Percentiles rank a stretch among this genome's conserved stretches.
These are phyloP conservation scores for Harlomillsia oculata DNA, from an alignment of 1,140 invertebrate species.

Conservation along the genomic window DNA sequence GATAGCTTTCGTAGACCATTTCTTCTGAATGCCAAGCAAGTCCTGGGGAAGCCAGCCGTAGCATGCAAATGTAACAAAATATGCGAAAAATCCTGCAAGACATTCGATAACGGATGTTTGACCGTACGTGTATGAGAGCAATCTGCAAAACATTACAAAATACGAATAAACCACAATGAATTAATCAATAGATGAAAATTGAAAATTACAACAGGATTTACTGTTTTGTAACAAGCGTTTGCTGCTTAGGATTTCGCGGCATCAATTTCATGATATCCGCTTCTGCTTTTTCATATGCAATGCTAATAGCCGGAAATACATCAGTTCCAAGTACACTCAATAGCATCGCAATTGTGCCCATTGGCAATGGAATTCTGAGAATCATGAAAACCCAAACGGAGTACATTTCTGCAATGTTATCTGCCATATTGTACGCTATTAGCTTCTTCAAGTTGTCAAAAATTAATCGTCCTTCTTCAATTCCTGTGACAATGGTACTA, in stretches of 20 bases:
- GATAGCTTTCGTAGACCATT: slow-evolving; percentile 50
- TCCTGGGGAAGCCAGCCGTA: slow-evolving; percentile 49
- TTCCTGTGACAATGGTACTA: slow-evolving; percentile 42
- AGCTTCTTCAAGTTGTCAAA: slow-evolving; percentile 57
- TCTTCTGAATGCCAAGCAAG: slow-evolving; percentile 45
- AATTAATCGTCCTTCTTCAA: slow-evolving; percentile 56
- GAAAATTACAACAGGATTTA: slow-evolving; percentile 26
- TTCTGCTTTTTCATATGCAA: slow-evolving; percentile 60
- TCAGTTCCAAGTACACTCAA: slow-evolving; percentile 29
- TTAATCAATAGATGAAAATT: background rate
- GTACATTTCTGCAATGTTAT: slow-evolving; percentile 45
- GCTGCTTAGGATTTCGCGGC: slow-evolving; percentile 54
- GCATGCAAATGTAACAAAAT: slow-evolving; percentile 52
- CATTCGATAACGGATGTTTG: slow-evolving; percentile 49
- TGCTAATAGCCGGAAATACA: slow-evolving; percentile 32
- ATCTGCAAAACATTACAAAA: slow-evolving; percentile 1
- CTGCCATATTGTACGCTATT: slow-evolving; percentile 51
- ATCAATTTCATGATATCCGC: slow-evolving; percentile 60
- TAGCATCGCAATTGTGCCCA: slow-evolving; percentile 34
- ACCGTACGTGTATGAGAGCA: slow-evolving; percentile 42
- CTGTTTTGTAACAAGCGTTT: slow-evolving; percentile 58
- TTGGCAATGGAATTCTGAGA: slow-evolving; percentile 36
- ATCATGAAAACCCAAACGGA: slow-evolving; percentile 31
- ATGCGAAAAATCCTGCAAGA: slow-evolving; percentile 47
- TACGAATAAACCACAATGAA: background rate